Evolutionary conservation across 35 echinoderm and acorn worm genomes (phyloP), one percentile per base, ranked within the genome.

Genomic region (Heliocidaris erythrogramma): DNA sequence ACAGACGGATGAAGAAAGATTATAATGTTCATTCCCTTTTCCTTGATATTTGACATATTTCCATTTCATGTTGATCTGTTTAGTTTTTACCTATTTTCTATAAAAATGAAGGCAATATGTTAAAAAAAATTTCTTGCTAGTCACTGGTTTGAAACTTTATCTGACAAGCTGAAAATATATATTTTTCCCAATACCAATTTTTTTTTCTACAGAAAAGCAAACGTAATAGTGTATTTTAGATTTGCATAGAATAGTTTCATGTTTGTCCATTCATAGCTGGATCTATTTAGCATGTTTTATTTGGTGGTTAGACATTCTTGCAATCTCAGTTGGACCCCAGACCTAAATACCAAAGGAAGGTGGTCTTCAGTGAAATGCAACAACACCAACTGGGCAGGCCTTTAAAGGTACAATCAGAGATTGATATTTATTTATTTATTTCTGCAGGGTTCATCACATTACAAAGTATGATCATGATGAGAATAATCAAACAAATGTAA

Each of bases 291-390:
- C 65, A 7, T 78, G 18, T 71, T 78, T 78, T 17, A 78, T 78
- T 78, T 78, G 65, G 65, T 78, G 65, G 65, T 24, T 78, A 78
- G 65, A 78, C 65, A 78, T 78, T 78, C 65, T 78, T 78, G 65
- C 65, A 78, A n/a, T 78, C 65, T 78, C 65, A 21, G 27, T 78
- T 78, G 65, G 65, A 78, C 27, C 5, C n/a, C 21, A 78, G 65
- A 78, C 65, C 65, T n/a, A 78, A 78, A 78, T 78, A 78, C 65
- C 65, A 17, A 27, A 27, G 65, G 65, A 78, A 27, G 65, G 65
- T 78, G 65, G 65, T 78, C 65, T 78, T 78, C 18, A 27, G 2
- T 78, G 65, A 29, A 78, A 78, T 78, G 7, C 18, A 78, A 78
- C 27, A 78, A 78, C 65, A 29, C 65, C 65, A 78, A 78, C 65